Conservation (phyloP, 2,797 vertebrate species). For the Cynodonichthys magdalenae region DNA sequence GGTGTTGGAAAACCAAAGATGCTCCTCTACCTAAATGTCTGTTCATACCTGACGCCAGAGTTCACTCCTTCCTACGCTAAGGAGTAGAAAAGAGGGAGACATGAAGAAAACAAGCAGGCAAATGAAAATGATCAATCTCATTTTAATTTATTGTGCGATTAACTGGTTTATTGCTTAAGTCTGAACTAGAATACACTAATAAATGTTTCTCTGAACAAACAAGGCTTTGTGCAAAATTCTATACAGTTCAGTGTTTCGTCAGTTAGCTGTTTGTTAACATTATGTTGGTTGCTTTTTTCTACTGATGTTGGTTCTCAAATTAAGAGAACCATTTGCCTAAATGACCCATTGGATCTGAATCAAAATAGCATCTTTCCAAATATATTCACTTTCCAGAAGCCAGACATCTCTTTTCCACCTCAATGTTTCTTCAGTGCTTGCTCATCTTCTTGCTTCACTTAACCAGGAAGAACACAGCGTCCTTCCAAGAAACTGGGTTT, state of each 20-base stretch:
- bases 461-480: conserved; percentile 49
- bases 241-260: not conserved
- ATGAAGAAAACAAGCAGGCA: too few relatives aligned
- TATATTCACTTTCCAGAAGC: conserved; percentile 25
- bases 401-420: conserved; percentile 41
- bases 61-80: too few relatives aligned
- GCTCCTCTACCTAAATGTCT: too few relatives aligned
- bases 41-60: too few relatives aligned
- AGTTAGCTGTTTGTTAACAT: not conserved
- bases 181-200: too few relatives aligned
- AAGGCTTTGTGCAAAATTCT: not conserved
- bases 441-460: conserved; percentile 38
- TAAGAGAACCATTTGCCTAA: conserved; percentile 12
- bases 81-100: too few relatives aligned
- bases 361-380: conserved; percentile 30
- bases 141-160: too few relatives aligned
- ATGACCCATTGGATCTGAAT: conserved; percentile 17
- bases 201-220: not conserved
- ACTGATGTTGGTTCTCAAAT: not conserved
- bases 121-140: too few relatives aligned
- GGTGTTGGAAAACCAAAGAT: too few relatives aligned
- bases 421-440: conserved; percentile 33
- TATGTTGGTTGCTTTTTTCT: not conserved
- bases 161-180: too few relatives aligned
- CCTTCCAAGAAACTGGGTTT: conserved; percentile 47